These are phyloP conservation scores for Discoglossus pictus DNA, from an alignment of 2,797 vertebrate species.

Conservation along the genomic window DNA sequence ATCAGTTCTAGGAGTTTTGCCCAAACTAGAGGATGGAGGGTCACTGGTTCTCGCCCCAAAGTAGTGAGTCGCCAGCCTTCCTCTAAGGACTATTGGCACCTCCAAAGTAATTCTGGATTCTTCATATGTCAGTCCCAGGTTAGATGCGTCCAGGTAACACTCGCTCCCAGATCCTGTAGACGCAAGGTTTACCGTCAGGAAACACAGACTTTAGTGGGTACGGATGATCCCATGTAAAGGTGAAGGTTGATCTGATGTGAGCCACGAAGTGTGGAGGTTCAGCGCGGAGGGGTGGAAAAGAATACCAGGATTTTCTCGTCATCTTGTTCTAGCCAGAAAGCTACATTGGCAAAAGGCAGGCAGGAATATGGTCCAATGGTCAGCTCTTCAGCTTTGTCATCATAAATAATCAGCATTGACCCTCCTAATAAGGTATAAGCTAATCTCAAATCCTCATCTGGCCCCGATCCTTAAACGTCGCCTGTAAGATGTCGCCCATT, in stretches of 20 bases:
- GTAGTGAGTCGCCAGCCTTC: too few species aligned
- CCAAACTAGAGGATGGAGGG: too few species aligned
- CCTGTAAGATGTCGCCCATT: conserved; percentile 87
- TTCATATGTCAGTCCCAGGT: conserved; percentile 7
- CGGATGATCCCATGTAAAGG: conserved; percentile 85
- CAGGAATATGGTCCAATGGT: conserved; percentile 88
- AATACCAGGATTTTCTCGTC: conserved; percentile 83
- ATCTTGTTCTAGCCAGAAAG: conserved; percentile 89
- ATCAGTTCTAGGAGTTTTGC: too few species aligned
- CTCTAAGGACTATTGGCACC: too few species aligned
- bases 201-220: conserved; percentile 76
- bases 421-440: conserved; percentile 86
- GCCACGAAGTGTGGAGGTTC: conserved; percentile 92
- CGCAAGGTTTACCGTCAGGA: conserved; percentile 81
- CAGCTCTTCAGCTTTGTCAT: conserved; percentile 79
- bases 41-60: too few species aligned
- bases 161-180: conserved; percentile 88
- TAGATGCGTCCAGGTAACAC: conserved; percentile 58
- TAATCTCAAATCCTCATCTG: conserved; percentile 85
- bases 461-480: conserved; percentile 81
- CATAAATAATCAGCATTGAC: conserved; percentile 90
- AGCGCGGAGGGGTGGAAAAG: conserved; percentile 91
- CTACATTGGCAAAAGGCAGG: conserved; percentile 81
- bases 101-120: background rate
- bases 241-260: conserved; percentile 87